A percentile compares a stretch with the other conserved stretches of the same genome.
Conservation (phyloP, 2,113 vertebrate species). For the Corythornis cristatus region DNA sequence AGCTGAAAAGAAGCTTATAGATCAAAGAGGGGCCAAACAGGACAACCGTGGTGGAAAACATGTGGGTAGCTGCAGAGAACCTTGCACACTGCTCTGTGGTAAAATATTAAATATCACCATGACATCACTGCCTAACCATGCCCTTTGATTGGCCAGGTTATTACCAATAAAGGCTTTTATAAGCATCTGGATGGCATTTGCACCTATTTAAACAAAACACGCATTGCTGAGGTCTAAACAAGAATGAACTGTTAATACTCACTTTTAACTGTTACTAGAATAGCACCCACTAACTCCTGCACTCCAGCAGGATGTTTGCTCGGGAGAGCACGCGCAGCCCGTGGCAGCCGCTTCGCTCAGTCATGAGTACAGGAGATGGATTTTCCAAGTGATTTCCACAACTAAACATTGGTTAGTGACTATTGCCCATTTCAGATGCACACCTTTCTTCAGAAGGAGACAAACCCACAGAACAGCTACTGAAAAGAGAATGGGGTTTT, state of each 20-base stretch:
- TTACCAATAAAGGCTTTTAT: slow-evolving; percentile 81
- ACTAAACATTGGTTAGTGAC: background rate
- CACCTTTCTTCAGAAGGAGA: background rate
- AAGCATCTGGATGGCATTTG: slow-evolving; percentile 89
- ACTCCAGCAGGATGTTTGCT: slow-evolving; percentile 57
- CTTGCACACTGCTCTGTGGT: slow-evolving; percentile 73
- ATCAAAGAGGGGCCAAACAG: slow-evolving; percentile 80
- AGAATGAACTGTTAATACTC: slow-evolving; percentile 84
- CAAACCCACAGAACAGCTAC: background rate
- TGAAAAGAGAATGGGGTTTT: background rate
- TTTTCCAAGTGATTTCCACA: background rate
- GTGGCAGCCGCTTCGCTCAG: background rate
- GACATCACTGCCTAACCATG: slow-evolving; percentile 79
- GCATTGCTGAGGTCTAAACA: slow-evolving; percentile 80
- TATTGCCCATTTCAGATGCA: background rate
- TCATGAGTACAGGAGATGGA: background rate
- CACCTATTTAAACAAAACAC: slow-evolving; percentile 87
- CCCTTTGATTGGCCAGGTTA: slow-evolving; percentile 79
- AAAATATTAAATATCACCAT: slow-evolving; percentile 81
- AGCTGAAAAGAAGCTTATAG: slow-evolving; percentile 76
- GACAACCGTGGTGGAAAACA: slow-evolving; percentile 74
- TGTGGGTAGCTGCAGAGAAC: slow-evolving; percentile 71
- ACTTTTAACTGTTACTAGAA: slow-evolving; percentile 81
- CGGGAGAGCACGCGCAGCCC: slow-evolving; percentile 38
- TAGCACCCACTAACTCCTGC: slow-evolving; percentile 79